Conservation (phyloP, 2,888 invertebrate species). For the Mythimna loreyi region DNA sequence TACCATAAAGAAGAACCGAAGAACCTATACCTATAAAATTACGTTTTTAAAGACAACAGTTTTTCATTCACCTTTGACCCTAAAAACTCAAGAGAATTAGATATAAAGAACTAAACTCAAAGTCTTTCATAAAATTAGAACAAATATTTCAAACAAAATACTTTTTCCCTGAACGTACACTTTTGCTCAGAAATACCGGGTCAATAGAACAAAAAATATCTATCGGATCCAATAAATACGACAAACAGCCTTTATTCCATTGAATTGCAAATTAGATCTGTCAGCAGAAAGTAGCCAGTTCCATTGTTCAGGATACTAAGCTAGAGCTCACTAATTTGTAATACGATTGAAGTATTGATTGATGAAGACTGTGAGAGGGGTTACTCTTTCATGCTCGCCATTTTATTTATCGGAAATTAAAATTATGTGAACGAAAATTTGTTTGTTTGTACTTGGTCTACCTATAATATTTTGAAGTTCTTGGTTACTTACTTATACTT, state of each 20-base stretch:
- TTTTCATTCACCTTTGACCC: no score
- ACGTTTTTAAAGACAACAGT: no score
- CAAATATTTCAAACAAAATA: neutral
- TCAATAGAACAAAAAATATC: conserved; percentile 52
- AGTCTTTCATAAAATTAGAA: neutral
- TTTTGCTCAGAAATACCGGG: conserved; percentile 14
- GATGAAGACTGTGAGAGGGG: conserved; percentile 8
- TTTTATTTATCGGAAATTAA: neutral
- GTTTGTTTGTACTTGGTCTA: no score
- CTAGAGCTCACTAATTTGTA: conserved; percentile 67
- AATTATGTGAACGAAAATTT: no score
- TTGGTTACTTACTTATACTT: no score
- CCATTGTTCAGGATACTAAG: conserved; percentile 63
- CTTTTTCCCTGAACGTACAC: conserved; percentile 3
- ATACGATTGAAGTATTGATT: conserved; percentile 67
- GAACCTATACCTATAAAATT: no score
- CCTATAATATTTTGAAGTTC: no score
- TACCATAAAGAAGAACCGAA: no score
- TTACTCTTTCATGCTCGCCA: neutral
- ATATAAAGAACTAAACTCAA: no score
- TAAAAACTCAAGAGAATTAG: no score
- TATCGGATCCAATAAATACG: conserved; percentile 58
- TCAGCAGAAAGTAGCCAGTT: conserved; percentile 74
- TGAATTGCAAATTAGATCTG: conserved; percentile 79
- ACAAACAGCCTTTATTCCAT: conserved; percentile 61